These are phyloP conservation scores for Sepioteuthis lessoniana DNA, from an alignment of 2,888 invertebrate genomes.

Conservation along the genomic window DNA sequence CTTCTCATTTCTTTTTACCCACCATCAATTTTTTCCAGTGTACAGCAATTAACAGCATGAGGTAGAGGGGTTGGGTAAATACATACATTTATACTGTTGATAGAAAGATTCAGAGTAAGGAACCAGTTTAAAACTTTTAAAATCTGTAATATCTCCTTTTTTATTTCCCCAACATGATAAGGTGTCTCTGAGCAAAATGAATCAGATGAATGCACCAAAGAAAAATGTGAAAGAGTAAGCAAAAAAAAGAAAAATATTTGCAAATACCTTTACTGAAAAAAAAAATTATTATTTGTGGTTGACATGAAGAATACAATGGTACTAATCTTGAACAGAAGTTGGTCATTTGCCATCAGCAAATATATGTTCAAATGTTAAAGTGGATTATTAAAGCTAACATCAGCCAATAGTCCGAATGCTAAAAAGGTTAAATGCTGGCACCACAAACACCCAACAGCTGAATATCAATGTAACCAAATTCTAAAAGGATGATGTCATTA, in stretches of 20 bases:
- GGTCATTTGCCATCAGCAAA: not conserved
- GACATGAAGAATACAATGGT: constrained; percentile 33
- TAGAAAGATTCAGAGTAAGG: no score
- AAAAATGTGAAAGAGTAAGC: no score
- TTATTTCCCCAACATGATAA: not conserved
- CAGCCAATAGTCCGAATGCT: not conserved
- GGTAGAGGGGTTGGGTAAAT: no score
- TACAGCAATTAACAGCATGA: no score
- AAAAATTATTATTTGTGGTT: not conserved
- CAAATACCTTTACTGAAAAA: no score
- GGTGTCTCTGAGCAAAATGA: not conserved
- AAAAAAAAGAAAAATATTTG: no score
- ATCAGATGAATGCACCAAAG: not conserved
- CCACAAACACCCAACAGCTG: not conserved
- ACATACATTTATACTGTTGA: no score
- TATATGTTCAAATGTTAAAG: not conserved
- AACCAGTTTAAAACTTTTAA: no score
- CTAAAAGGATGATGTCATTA: not conserved
- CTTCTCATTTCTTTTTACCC: no score
- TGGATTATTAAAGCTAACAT: not conserved
- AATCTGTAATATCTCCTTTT: not conserved
- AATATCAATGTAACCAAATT: not conserved
- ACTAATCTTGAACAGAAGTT: not conserved
- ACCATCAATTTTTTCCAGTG: no score
- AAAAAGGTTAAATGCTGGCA: not conserved